These are phyloP conservation scores for Drosophila pseudotalamancana DNA, from an alignment of 2,888 invertebrate genomes.

Conservation along the genomic window DNA sequence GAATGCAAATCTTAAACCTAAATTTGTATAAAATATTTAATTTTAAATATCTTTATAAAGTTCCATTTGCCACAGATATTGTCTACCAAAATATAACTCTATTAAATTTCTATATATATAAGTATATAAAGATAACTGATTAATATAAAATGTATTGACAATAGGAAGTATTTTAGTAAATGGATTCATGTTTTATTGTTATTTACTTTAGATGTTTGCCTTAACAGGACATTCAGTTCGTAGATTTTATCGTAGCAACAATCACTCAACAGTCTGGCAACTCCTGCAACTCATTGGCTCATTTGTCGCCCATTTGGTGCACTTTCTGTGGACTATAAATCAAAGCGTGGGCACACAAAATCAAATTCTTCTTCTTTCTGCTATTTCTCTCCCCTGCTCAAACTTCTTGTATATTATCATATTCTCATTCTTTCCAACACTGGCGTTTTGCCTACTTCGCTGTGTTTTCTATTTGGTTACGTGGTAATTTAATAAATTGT, in stretches of 20 bases:
- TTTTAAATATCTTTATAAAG: too few species aligned
- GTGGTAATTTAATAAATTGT: conserved; percentile 74
- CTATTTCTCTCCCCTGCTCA: background rate
- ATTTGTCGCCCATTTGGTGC: conserved; percentile 45
- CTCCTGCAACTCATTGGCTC: background rate
- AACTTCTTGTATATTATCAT: conserved; percentile 23
- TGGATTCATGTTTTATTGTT: background rate
- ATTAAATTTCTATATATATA: too few species aligned
- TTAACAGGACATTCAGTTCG: background rate
- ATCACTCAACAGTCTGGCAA: background rate
- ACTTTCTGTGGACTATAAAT: conserved; percentile 38
- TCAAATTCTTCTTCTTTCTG: too few species aligned
- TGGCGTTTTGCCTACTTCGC: conserved; percentile 32
- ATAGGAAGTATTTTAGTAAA: too few species aligned
- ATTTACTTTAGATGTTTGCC: conserved; percentile 2
- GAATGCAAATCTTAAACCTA: too few species aligned
- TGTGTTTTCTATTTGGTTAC: conserved; percentile 64
- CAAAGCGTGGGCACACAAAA: conserved; percentile 28
- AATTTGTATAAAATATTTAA: too few species aligned
- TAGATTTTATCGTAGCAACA: background rate
- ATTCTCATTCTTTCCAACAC: conserved; percentile 19
- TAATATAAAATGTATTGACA: too few species aligned
- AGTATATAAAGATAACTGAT: too few species aligned
- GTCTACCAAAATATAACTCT: too few species aligned
- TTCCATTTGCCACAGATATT: too few species aligned